Percentiles rank a stretch among this genome's conserved stretches.
phyloP scores from a whole-genome alignment of 2,888 invertebrate genomes.

The Argyra leucocephala region DNA sequence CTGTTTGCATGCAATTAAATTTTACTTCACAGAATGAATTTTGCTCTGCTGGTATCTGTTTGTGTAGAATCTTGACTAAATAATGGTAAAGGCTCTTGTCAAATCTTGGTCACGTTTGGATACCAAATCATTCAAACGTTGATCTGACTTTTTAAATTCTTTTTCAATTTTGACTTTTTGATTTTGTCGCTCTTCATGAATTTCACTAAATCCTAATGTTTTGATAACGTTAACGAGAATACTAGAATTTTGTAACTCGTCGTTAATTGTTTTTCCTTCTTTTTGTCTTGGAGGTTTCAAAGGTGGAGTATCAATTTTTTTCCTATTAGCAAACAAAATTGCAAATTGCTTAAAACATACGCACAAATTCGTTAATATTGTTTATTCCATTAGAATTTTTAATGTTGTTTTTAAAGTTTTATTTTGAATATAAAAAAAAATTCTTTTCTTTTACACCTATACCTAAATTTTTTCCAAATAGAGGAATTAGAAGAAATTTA shows the following conservation, averaged over 20 bases:
- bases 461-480: too few relatives aligned
- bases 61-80: slow-evolving; percentile 68
- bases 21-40: slow-evolving; percentile 69
- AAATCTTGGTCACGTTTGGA: slow-evolving; percentile 80
- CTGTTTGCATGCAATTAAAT: slow-evolving; percentile 71
- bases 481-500: too few relatives aligned
- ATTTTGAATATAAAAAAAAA: too few relatives aligned
- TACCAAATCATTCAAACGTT: slow-evolving; percentile 76
- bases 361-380: too few relatives aligned
- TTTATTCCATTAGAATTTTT: too few relatives aligned
- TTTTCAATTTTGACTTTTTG: slow-evolving; percentile 89
- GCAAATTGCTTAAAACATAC: too few relatives aligned
- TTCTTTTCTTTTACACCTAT: too few relatives aligned
- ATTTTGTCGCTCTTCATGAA: slow-evolving; percentile 82
- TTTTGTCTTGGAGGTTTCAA: neutral
- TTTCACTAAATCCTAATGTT: slow-evolving; percentile 86
- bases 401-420: too few relatives aligned
- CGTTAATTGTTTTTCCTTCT: neutral
- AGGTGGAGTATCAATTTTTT: neutral
- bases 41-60: slow-evolving; percentile 65
- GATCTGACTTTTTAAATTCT: slow-evolving; percentile 86
- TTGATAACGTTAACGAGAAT: slow-evolving; percentile 90
- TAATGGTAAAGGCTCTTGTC: slow-evolving; percentile 55
- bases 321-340: neutral
- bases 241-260: slow-evolving; percentile 33